These are phyloP conservation scores for Peribatodes rhomboidaria DNA, from an alignment of 2,888 invertebrate genomes.

Conservation along the genomic window DNA sequence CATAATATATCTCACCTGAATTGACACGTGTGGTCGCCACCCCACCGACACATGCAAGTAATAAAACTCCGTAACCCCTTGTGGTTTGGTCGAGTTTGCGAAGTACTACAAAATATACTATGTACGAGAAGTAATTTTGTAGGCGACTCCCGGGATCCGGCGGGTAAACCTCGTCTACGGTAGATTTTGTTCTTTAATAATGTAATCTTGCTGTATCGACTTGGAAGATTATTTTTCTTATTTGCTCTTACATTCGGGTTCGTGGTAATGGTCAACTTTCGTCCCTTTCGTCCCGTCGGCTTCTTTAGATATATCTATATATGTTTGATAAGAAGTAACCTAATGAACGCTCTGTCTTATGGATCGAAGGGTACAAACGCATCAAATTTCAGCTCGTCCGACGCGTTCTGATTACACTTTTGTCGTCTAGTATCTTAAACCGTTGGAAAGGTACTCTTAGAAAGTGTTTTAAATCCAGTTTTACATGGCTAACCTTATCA, in stretches of 20 bases:
- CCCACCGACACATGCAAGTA: slow-evolving; percentile 55
- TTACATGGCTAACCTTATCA: not conserved
- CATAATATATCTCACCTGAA: not conserved
- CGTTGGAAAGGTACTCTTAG: too few relatives aligned
- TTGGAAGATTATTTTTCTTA: slow-evolving; percentile 33
- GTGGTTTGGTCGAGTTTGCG: slow-evolving; percentile 69
- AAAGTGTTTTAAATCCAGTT: not conserved
- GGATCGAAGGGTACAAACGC: not conserved
- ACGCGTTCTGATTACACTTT: not conserved
- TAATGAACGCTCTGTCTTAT: not conserved
- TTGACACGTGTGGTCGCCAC: slow-evolving; percentile 32
- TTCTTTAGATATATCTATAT: slow-evolving; percentile 10
- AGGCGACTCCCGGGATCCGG: slow-evolving; percentile 71
- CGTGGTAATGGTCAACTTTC: slow-evolving; percentile 2
- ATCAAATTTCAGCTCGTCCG: not conserved
- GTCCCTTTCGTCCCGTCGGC: slow-evolving; percentile 6
- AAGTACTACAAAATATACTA: slow-evolving; percentile 66
- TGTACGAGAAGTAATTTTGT: slow-evolving; percentile 70
- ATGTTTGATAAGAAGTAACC: slow-evolving; percentile 8
- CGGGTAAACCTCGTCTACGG: slow-evolving; percentile 65
- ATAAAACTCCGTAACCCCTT: slow-evolving; percentile 73
- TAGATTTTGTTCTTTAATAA: slow-evolving; percentile 70
- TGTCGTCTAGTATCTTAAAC: not conserved
- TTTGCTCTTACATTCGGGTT: slow-evolving; percentile 32
- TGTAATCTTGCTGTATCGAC: slow-evolving; percentile 55